These are phyloP conservation scores for Allophyes oxyacanthae DNA, from an alignment of 2,888 invertebrate species.

Conservation along the genomic window DNA sequence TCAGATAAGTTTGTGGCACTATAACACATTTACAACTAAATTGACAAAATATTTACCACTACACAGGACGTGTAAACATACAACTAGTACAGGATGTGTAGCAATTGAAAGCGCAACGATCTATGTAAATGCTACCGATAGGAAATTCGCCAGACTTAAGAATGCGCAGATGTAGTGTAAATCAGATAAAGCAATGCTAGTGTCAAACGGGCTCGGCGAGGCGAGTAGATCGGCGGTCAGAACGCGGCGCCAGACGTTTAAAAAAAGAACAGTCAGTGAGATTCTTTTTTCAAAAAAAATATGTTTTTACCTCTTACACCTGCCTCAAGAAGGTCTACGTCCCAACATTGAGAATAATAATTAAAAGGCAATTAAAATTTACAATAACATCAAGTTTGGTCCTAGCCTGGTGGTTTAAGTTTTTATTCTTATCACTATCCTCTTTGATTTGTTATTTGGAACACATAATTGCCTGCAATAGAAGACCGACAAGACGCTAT, in stretches of 20 bases:
- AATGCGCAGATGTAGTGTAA: conserved; percentile 72
- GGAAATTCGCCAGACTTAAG: conserved; percentile 75
- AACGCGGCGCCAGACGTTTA: conserved; percentile 31
- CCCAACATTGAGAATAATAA: no score
- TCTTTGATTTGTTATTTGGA: no score
- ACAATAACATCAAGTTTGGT: no score
- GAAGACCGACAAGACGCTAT: no score
- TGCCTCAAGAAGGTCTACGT: no score
- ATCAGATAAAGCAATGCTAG: conserved; percentile 66
- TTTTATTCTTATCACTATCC: no score
- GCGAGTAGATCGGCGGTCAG: conserved; percentile 21
- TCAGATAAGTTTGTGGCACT: no score
- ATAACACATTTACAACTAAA: conserved; percentile 25
- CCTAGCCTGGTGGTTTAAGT: no score
- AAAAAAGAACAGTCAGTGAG: background rate
- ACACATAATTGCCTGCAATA: no score
- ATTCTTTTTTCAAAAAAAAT: no score
- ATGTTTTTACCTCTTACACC: no score
- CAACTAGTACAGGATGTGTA: conserved; percentile 33
- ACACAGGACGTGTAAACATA: conserved; percentile 19
- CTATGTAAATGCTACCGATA: conserved; percentile 62
- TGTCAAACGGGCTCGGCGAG: conserved; percentile 44
- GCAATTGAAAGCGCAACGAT: conserved; percentile 48
- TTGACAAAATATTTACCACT: conserved; percentile 31
- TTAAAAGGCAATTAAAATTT: no score